These are phyloP conservation scores for Telmatochromis sp. DNA, from an alignment of 2,113 vertebrate genomes.

Conservation along the genomic window DNA sequence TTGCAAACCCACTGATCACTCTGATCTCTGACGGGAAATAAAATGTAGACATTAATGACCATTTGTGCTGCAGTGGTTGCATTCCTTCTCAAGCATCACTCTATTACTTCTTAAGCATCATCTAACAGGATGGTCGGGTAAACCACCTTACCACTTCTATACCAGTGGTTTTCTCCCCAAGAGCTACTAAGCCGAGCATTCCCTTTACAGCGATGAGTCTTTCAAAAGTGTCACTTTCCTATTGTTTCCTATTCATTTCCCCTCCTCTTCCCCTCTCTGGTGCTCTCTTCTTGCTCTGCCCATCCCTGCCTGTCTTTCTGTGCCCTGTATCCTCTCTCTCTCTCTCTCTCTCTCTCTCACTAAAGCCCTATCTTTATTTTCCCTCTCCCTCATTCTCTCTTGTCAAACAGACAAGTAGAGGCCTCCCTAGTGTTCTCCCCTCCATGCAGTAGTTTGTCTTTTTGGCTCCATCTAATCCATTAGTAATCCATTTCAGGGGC, in stretches of 20 bases:
- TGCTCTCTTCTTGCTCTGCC: not conserved
- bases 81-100: not conserved
- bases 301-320: not conserved
- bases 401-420: slow-evolving; percentile 3
- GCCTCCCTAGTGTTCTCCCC: not conserved
- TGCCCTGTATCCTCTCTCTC: not conserved
- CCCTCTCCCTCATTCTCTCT: not conserved
- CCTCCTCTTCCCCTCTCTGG: not conserved
- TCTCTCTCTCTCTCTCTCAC: not conserved
- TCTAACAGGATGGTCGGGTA: not conserved
- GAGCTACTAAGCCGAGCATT: not conserved
- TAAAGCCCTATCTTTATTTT: not conserved
- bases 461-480: slow-evolving; percentile 48
- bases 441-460: slow-evolving; percentile 15
- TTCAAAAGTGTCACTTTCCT: slow-evolving; percentile 16
- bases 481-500: slow-evolving; percentile 43
- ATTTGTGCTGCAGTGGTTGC: not conserved
- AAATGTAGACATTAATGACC: slow-evolving; percentile 5
- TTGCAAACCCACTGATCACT: not conserved
- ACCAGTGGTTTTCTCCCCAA: not conserved
- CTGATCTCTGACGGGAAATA: slow-evolving; percentile 12
- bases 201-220: not conserved
- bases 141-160: not conserved
- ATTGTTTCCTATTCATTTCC: not conserved
- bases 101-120: not conserved